Conservation (phyloP, 2,888 invertebrate species). For the Agrotis puta region DNA sequence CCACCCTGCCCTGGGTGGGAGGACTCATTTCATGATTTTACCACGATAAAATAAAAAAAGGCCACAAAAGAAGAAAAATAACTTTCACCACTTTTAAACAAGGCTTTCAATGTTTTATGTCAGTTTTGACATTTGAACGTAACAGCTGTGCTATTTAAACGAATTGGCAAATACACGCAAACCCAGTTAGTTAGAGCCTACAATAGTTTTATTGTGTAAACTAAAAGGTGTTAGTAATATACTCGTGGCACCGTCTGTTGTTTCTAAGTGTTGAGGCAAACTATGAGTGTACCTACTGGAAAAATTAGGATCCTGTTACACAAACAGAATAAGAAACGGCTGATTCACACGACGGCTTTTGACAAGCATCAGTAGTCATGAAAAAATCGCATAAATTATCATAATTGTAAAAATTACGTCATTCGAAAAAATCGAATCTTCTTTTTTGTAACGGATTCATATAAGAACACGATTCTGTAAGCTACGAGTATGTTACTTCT, state of each 20-base stretch:
- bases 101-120: not conserved
- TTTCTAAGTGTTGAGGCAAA: slow-evolving; percentile 42
- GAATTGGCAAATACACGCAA: slow-evolving; percentile 43
- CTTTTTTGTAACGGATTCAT: too few relatives aligned
- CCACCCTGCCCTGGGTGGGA: too few relatives aligned
- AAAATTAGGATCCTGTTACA: slow-evolving; percentile 28
- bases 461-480: too few relatives aligned
- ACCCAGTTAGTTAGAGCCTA: slow-evolving; percentile 39
- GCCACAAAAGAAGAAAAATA: not conserved
- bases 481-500: too few relatives aligned
- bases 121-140: not conserved
- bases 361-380: too few relatives aligned
- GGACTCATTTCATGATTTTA: too few relatives aligned
- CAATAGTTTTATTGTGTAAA: slow-evolving; percentile 58
- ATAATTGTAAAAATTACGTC: too few relatives aligned
- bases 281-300: slow-evolving; percentile 33
- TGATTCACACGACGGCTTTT: too few relatives aligned
- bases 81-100: too few relatives aligned
- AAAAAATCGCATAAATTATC: too few relatives aligned
- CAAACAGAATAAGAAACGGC: slow-evolving; percentile 10
- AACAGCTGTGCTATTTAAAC: slow-evolving; percentile 17
- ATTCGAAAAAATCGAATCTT: too few relatives aligned
- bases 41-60: too few relatives aligned
- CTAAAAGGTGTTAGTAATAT: slow-evolving; percentile 38
- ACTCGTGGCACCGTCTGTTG: slow-evolving; percentile 44